Base-by-base conservation (phyloP, 2,888 invertebrate genomes). In the Stegophylla sp. region DNA sequence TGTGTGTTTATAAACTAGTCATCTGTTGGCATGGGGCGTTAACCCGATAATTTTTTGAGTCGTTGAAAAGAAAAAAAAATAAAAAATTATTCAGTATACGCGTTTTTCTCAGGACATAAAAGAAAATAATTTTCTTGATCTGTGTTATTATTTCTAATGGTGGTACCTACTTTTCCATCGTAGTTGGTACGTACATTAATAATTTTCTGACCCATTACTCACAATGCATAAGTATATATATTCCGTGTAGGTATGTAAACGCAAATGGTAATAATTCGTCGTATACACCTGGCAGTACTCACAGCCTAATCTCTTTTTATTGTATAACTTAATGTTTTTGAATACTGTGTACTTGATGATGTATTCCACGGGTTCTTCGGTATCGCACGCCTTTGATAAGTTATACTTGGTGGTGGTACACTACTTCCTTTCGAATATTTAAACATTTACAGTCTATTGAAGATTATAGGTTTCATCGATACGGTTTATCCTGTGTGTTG, bases 401-500 rank as follows among this genome's bases (percentile, higher is more conserved):
- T 71, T 61, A 23, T 61, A 71, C n/a, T n/a, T n/a, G n/a, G n/a
- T n/a, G n/a, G n/a, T n/a, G n/a, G n/a, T n/a, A n/a, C n/a, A n/a
- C 61, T 34, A 34, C 75, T 51, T 71, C 41, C 79, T 34, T 61
- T 17, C 67, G 71, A 71, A 79, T 71, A 51, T 79, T 71, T 71
- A 63, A 71, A 61, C 48, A 51, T 79, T 71, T 71, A 79, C 77
- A n/a, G 48, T 59, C 79, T 51, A 69, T 79, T 61, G 69, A 61
- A 79, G 71, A 79, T 71, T 51, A 61, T 51, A 67, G n/a, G n/a
- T n/a, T n/a, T n/a, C 69, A 51, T 34, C 61, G 48, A 61, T 17
- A 67, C 15, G 23, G 71, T 41, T 71, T 51, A 34, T 43, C 63
- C 48, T 43, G 53, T 53, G 51, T 34, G 59, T n/a, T 63, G 43